Evolutionary conservation across 2,888 invertebrate species (phyloP).

Genomic region (Agrochola circellaris): DNA sequence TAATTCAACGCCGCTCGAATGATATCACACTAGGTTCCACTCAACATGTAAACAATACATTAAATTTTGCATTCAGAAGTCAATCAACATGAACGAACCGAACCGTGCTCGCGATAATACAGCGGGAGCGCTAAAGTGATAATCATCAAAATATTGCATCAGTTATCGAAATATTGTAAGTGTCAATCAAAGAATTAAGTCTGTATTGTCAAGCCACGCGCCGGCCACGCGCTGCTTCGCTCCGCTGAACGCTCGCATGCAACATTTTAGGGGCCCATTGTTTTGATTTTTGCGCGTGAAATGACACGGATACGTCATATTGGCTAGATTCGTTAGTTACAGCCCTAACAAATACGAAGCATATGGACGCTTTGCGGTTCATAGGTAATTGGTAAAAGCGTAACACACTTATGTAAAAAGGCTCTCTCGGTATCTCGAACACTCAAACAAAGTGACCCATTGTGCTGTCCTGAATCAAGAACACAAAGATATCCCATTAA

Average conservation of each 20-base stretch:
- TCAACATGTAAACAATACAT: conserved; percentile 63
- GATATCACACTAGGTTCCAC: conserved; percentile 11
- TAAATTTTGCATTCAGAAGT: conserved; percentile 71
- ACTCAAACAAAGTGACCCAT: background rate
- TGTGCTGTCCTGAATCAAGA: background rate
- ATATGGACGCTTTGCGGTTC: conserved; percentile 9
- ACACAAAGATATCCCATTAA: background rate
- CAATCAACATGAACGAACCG: conserved; percentile 73
- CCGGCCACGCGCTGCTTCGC: conserved; percentile 76
- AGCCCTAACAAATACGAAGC: conserved; percentile 2
- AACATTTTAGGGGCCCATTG: conserved; percentile 83
- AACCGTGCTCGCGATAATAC: conserved; percentile 84
- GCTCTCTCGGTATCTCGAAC: background rate
- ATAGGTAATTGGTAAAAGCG: background rate
- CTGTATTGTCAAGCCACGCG: conserved; percentile 85
- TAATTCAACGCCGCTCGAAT: background rate
- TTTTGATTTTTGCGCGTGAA: conserved; percentile 86
- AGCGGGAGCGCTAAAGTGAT: conserved; percentile 79
- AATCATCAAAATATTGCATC: conserved; percentile 91
- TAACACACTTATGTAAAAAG: background rate
- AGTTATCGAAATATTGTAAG: conserved; percentile 91
- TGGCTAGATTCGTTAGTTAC: conserved; percentile 58
- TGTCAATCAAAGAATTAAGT: conserved; percentile 91
- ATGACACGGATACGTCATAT: conserved; percentile 75
- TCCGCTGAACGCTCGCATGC: conserved; percentile 79